Evolutionary conservation across 2,888 invertebrate genomes (phyloP).

Genomic region (Drosophila dives): DNA sequence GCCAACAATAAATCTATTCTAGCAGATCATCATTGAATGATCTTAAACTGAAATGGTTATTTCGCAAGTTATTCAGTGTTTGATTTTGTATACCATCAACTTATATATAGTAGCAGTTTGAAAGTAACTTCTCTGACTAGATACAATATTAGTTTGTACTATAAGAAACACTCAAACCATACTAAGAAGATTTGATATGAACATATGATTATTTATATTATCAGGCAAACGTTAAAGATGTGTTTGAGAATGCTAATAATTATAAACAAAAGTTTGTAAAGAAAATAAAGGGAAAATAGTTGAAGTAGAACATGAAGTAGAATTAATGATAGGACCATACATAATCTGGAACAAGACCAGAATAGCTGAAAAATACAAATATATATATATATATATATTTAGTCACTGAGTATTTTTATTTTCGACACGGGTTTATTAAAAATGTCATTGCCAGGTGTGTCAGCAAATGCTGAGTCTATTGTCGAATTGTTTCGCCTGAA

Average conservation of each 20-base stretch:
- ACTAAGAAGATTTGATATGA: neutral
- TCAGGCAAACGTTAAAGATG: neutral
- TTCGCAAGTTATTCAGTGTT: neutral
- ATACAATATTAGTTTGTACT: neutral
- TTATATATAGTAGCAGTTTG: neutral
- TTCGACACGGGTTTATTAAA: slow-evolving; percentile 17
- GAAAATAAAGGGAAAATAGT: slow-evolving; percentile 6
- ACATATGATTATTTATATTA: neutral
- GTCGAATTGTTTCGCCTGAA: slow-evolving; percentile 26
- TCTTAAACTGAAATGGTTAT: neutral
- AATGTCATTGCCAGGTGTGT: slow-evolving; percentile 40
- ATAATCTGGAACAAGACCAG: slow-evolving; percentile 7
- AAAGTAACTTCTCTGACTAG: neutral
- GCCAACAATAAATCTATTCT: neutral
- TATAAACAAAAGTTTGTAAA: slow-evolving; percentile 11
- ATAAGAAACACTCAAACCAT: neutral
- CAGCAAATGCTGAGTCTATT: slow-evolving; percentile 1
- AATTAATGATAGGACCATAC: slow-evolving; percentile 32
- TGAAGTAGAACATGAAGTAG: slow-evolving; percentile 7
- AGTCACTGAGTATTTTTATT: slow-evolving; percentile 1
- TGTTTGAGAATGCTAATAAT: slow-evolving; percentile 9
- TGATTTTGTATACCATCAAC: neutral
- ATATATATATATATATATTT: neutral
- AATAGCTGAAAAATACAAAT: neutral
- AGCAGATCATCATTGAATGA: neutral